phyloP scores from a whole-genome alignment of 2,797 vertebrate genomes.

The Neopelma chrysocephalum region DNA sequence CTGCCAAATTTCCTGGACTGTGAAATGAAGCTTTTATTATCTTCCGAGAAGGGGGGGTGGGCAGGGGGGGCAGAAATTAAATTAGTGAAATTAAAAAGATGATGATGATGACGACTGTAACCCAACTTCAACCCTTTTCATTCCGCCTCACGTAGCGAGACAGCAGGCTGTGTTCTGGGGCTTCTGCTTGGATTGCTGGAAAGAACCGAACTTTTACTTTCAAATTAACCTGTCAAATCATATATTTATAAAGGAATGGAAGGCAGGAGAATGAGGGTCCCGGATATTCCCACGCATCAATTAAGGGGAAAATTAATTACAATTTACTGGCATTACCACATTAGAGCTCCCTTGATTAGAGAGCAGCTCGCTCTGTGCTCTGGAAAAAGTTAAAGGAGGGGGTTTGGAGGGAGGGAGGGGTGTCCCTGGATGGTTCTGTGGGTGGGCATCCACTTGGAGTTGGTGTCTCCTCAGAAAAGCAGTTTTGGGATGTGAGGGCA shows the following conservation, averaged over 20 bases:
- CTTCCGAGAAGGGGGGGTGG: background rate
- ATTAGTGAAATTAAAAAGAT: constrained; percentile 68
- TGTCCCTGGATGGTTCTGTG: background rate
- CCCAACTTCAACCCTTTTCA: constrained; percentile 74
- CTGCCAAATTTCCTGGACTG: constrained; percentile 59
- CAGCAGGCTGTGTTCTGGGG: constrained; percentile 56
- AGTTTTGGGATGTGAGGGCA: background rate
- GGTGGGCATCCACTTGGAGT: fast-evolving
- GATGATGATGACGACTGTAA: constrained; percentile 59
- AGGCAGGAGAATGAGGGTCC: constrained; percentile 74
- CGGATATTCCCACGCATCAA: constrained; percentile 75
- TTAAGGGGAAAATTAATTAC: constrained; percentile 80
- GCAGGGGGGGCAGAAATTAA: constrained; percentile 27
- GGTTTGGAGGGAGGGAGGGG: background rate
- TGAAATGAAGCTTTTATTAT: constrained; percentile 74
- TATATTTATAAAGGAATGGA: constrained; percentile 73
- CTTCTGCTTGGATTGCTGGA: constrained; percentile 73
- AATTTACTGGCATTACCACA: constrained; percentile 67
- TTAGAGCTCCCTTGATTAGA: constrained; percentile 63
- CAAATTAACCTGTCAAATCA: constrained; percentile 81
- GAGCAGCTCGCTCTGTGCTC: background rate
- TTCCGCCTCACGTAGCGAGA: constrained; percentile 65
- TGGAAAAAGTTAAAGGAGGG: constrained; percentile 41
- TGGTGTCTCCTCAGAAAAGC: background rate
- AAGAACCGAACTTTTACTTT: constrained; percentile 77